phyloP scores from a whole-genome alignment of 2,113 vertebrate genomes.

The Lates calcarifer region DNA sequence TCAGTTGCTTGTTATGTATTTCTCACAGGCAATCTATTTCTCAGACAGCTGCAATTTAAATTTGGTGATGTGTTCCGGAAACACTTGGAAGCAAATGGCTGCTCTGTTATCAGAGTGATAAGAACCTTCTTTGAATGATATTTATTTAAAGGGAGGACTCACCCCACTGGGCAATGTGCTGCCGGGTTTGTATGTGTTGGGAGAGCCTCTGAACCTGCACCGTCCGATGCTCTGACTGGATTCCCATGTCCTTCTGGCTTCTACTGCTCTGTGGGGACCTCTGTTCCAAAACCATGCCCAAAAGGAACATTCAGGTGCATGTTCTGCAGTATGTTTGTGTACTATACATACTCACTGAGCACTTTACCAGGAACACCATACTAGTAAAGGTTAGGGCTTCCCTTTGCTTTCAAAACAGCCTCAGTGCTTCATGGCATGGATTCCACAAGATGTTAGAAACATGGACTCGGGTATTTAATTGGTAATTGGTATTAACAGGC shows the following conservation, averaged over 20 bases:
- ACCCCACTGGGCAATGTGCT: constrained; percentile 88
- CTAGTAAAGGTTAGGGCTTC: neutral
- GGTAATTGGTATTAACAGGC: too few species aligned
- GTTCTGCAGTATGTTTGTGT: neutral
- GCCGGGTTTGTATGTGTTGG: constrained; percentile 90
- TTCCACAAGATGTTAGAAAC: neutral
- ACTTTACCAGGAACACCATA: neutral
- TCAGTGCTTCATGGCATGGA: neutral
- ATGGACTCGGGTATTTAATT: too few species aligned
- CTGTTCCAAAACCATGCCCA: constrained; percentile 78
- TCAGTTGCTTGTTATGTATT: neutral
- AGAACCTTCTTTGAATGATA: constrained; percentile 4
- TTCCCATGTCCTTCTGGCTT: constrained; percentile 81
- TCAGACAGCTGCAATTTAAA: neutral
- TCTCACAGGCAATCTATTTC: neutral
- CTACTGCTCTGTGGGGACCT: constrained; percentile 75
- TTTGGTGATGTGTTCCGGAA: neutral
- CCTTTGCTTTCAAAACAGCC: neutral
- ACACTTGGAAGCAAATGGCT: neutral
- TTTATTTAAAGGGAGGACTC: constrained; percentile 72
- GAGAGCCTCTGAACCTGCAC: constrained; percentile 85
- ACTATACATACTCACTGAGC: too few species aligned
- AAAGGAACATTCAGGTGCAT: constrained; percentile 85
- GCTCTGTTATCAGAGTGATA: neutral
- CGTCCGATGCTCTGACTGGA: constrained; percentile 83